phyloP scores from a whole-genome alignment of 2,797 vertebrate species.

The Argyrosomus regius region DNA sequence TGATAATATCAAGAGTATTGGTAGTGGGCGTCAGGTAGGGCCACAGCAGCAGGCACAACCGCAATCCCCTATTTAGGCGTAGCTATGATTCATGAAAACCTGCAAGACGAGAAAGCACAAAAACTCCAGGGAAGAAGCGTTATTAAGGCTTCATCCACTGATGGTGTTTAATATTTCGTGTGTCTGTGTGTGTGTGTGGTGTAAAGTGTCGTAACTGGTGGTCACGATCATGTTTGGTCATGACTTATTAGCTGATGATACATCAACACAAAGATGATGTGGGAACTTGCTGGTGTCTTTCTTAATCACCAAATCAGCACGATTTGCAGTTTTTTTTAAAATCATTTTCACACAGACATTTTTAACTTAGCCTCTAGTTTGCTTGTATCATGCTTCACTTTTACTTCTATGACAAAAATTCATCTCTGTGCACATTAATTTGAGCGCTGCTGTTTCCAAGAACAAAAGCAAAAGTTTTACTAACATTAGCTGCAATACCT shows the following conservation, averaged over 20 bases:
- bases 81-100: too few species aligned
- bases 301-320: background rate
- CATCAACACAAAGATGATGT: background rate
- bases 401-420: background rate
- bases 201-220: too few species aligned
- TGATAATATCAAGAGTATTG: too few species aligned
- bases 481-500: background rate
- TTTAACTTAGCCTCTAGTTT: background rate
- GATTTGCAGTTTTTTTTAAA: background rate
- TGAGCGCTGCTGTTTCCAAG: background rate
- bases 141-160: background rate
- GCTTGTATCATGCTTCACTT: too few species aligned
- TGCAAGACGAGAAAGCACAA: too few species aligned
- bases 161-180: background rate
- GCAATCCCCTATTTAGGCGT: too few species aligned
- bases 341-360: background rate
- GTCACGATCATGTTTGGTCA: too few species aligned
- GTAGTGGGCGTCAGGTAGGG: too few species aligned
- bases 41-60: too few species aligned
- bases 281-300: background rate
- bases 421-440: too few species aligned
- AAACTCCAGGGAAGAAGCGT: too few species aligned
- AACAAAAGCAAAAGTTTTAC: background rate
- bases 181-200: background rate
- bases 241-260: background rate